phyloP scores from a whole-genome alignment of 2,797 vertebrate species.

The Gymnothorax reevesii region DNA sequence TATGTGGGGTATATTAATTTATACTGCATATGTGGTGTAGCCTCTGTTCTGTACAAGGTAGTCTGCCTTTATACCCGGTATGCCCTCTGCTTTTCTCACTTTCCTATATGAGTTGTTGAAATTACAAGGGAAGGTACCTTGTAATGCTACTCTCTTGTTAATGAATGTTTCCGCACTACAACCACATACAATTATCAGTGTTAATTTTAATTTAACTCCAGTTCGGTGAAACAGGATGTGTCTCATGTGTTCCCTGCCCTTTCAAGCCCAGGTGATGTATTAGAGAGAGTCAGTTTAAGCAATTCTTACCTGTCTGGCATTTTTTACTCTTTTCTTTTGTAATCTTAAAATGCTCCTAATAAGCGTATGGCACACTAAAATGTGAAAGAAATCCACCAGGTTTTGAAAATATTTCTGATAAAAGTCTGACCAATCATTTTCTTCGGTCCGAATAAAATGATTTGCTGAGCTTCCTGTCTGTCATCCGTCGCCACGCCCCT shows the following conservation, averaged over 20 bases:
- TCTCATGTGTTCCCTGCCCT: background rate
- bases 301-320: no score
- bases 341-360: no score
- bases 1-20: background rate
- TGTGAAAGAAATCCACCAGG: no score
- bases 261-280: background rate
- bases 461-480: no score
- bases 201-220: background rate
- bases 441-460: no score
- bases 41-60: background rate
- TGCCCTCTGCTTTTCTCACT: background rate
- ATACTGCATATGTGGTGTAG: background rate
- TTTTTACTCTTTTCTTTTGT: no score
- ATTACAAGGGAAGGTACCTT: no score
- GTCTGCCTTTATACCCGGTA: background rate
- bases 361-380: no score
- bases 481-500: no score
- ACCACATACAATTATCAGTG: background rate
- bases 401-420: no score
- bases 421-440: no score
- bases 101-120: background rate
- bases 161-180: background rate
- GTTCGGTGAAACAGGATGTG: background rate
- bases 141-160: background rate
- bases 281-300: background rate